Evolutionary conservation across 2,113 vertebrate species (phyloP), one percentile per base, ranked within the genome.

Genomic region (Periophthalmodon schlosseri): DNA sequence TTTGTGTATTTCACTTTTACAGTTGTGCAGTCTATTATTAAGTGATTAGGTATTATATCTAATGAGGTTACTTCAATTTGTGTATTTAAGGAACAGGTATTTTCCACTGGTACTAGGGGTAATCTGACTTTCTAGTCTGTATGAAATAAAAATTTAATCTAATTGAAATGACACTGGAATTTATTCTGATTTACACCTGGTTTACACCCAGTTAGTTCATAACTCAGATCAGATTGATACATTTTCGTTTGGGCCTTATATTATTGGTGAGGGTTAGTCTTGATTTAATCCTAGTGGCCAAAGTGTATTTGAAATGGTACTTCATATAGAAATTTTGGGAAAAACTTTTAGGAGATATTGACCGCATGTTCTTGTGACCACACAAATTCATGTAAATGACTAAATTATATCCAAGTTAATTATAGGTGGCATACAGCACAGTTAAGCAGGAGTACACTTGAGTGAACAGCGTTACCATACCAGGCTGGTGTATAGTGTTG

Each of bases 401-500:
- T 44, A 44, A 44, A 44, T 44, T 2, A 44, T 44, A 44, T 9
- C 8, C 2, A 44, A 10, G 8, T 44, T 52, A 52, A 52, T 20
- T 52, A 52, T 20, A 52, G 49, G 20, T 20, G 16, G 18, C 49
- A 20, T 20, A 18, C 3, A 52, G 16, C 6, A 52, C 50, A 50
- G 49, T 50, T 54, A 66, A 85, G 80, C 68, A 15, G 71, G 54
- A 77, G 49, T 52, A 46, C 1, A 44, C 24, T 70, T 54, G 33
- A 73, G 68, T 63, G 60, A 39, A 10, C 18, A 7, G 13, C 15
- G 76, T 21, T 61, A 79, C 21, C 1, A 61, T 90, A 92, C 98
- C 94, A 96, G 88, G 88, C 96, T 96, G 73, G 94, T 91, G 91
- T 91, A 94, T 66, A 92, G 89, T 57, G 87, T 36, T 0, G 91